A percentile compares a stretch with the other conserved stretches of the same genome.
Conservation (phyloP, 2,113 vertebrate genomes). For the Sphyrna mokarran region DNA sequence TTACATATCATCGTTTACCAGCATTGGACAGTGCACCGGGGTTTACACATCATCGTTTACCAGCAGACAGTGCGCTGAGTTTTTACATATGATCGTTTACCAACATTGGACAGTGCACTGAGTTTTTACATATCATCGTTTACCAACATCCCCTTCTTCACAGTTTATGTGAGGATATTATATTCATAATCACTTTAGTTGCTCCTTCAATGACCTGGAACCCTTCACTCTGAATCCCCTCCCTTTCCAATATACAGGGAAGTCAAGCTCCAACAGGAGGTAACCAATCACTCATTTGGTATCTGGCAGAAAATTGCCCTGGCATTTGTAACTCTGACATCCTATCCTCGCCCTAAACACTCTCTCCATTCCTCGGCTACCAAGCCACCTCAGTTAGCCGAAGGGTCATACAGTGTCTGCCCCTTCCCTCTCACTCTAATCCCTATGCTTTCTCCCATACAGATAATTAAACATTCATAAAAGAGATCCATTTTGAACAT, state of each 20-base stretch:
- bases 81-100: too few species aligned
- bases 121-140: not conserved
- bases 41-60: too few species aligned
- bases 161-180: not conserved
- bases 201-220: not conserved
- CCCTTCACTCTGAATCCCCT: not conserved
- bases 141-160: not conserved
- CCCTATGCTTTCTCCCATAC: not conserved
- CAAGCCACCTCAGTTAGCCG: not conserved
- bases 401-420: too few species aligned
- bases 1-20: too few species aligned
- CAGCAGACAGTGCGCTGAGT: not conserved
- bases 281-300: not conserved
- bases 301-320: not conserved
- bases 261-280: not conserved
- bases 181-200: conserved; percentile 6
- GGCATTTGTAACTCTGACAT: not conserved
- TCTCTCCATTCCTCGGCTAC: not conserved
- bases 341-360: not conserved
- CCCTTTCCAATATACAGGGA: not conserved
- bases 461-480: not conserved
- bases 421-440: not conserved
- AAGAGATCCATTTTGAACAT: not conserved
- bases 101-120: not conserved
- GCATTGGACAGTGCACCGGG: too few species aligned